Percentiles rank a stretch among this genome's conserved stretches.
phyloP scores from a whole-genome alignment of 2,797 vertebrate species.

The Scolopax rusticola region DNA sequence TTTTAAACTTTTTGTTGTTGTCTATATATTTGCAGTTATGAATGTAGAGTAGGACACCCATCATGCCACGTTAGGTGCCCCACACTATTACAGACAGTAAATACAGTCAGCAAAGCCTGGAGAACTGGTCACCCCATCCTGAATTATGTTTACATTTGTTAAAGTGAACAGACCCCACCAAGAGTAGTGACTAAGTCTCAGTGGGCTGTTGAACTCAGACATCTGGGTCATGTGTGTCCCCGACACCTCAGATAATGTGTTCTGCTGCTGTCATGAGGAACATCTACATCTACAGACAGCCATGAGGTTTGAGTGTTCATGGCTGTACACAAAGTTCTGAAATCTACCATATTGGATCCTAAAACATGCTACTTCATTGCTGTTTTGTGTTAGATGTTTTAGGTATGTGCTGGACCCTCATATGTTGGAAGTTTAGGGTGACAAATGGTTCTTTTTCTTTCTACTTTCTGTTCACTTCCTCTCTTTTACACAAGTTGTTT shows the following conservation, averaged over 20 bases:
- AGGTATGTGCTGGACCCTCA: background rate
- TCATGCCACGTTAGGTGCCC: background rate
- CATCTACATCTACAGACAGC: background rate
- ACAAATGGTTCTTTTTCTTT: background rate
- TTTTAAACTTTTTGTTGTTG: background rate
- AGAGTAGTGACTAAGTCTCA: background rate
- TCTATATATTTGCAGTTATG: background rate
- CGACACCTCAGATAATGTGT: background rate
- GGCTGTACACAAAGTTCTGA: background rate
- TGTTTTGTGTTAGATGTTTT: background rate
- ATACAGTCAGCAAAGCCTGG: no score
- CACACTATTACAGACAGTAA: background rate
- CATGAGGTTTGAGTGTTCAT: background rate
- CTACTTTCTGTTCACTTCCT: background rate
- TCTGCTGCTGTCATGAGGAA: background rate
- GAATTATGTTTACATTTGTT: background rate
- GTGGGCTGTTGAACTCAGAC: background rate
- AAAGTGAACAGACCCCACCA: background rate
- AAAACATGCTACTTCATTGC: fast-evolving
- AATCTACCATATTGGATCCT: background rate
- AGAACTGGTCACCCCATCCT: no score
- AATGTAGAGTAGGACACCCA: background rate
- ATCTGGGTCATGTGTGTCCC: background rate
- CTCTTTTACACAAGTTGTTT: background rate
- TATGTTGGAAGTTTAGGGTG: background rate